Evolutionary conservation across 2,797 vertebrate genomes (phyloP).

Genomic region (Lepilemur ruficaudatus): DNA sequence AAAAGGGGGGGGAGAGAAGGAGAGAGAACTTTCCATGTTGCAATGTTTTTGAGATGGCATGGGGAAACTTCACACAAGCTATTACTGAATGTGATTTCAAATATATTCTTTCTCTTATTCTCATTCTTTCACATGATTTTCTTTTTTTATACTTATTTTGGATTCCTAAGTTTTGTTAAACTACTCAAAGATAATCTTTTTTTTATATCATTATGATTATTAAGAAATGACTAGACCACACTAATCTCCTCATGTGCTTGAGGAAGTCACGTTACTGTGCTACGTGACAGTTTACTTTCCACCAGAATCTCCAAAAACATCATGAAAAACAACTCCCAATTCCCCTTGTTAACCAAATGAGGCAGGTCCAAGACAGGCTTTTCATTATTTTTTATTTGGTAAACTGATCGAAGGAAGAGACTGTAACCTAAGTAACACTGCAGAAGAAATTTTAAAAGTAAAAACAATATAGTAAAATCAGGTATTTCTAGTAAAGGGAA

Average conservation of each 20-base stretch:
- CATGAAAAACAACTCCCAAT: background rate
- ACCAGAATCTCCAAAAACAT: background rate
- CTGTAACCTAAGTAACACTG: background rate
- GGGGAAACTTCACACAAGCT: background rate
- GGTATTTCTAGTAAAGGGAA: background rate
- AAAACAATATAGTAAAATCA: background rate
- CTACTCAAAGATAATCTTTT: background rate
- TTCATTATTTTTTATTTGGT: background rate
- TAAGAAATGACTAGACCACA: background rate
- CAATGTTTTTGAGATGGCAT: background rate
- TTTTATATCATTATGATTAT: background rate
- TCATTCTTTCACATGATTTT: background rate
- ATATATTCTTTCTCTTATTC: background rate
- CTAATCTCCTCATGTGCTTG: no score
- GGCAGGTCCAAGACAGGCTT: background rate
- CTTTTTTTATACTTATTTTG: background rate
- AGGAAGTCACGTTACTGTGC: background rate
- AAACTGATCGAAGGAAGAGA: background rate
- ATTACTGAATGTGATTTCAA: background rate
- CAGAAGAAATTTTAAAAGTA: background rate
- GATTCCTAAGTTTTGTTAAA: background rate
- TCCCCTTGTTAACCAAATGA: background rate
- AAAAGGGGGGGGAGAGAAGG: background rate
- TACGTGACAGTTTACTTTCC: background rate
- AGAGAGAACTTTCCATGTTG: background rate